These are phyloP conservation scores for Polylopha cassiicola DNA, from an alignment of 2,888 invertebrate genomes.

Conservation along the genomic window DNA sequence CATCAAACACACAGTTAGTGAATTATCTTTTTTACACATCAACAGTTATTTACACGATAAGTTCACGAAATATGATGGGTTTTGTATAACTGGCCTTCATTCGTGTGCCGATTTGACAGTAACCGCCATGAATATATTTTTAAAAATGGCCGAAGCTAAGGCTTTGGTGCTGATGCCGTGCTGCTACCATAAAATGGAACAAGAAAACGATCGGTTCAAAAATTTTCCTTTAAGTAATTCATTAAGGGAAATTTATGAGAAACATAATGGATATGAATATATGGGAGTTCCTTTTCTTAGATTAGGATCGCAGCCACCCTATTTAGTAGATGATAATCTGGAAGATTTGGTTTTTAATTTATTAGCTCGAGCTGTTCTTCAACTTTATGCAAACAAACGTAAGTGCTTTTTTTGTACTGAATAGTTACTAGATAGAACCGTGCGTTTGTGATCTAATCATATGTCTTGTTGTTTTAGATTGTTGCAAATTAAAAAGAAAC, in stretches of 20 bases:
- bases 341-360: conserved; percentile 73
- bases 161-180: conserved; percentile 84
- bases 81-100: conserved; percentile 80
- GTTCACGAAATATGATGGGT: conserved; percentile 42
- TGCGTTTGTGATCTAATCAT: neutral
- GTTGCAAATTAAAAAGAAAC: conserved; percentile 56
- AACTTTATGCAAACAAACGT: conserved; percentile 78
- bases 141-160: conserved; percentile 72
- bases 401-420: conserved; percentile 39
- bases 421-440: conserved; percentile 2
- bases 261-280: conserved; percentile 53
- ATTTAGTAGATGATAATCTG: conserved; percentile 63
- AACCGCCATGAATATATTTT: conserved; percentile 80
- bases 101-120: conserved; percentile 87
- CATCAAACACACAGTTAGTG: conserved; percentile 73
- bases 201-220: conserved; percentile 54
- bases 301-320: conserved; percentile 82
- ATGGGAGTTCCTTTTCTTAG: conserved; percentile 82
- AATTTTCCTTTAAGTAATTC: conserved; percentile 82
- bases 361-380: conserved; percentile 79
- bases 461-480: conserved; percentile 57
- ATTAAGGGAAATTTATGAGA: conserved; percentile 55
- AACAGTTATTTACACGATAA: conserved; percentile 51
- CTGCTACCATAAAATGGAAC: conserved; percentile 84
- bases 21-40: conserved; percentile 66